Evolutionary conservation across 2,888 invertebrate species (phyloP).

Genomic region (Alentia gelatinosa): DNA sequence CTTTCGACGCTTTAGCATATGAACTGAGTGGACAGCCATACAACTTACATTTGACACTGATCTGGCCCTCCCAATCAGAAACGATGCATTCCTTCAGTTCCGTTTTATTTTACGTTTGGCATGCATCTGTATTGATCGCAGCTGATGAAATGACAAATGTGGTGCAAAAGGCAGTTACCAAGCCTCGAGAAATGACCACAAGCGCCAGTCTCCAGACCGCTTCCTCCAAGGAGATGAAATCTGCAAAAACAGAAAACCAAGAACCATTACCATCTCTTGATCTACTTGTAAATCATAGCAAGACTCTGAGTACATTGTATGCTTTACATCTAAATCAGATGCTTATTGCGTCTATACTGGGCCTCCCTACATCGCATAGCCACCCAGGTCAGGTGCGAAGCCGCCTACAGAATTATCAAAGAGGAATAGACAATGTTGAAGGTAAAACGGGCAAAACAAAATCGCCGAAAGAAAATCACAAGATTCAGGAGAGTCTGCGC

Average conservation of each 20-base stretch:
- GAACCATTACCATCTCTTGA: not conserved
- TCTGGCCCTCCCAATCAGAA: too few relatives aligned
- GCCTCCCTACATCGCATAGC: not conserved
- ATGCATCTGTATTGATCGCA: not conserved
- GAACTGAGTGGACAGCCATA: too few relatives aligned
- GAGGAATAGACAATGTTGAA: not conserved
- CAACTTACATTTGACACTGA: too few relatives aligned
- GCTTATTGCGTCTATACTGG: not conserved
- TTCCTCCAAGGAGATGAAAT: not conserved
- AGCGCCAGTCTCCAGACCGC: not conserved
- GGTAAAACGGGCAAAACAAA: not conserved
- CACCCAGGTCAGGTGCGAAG: not conserved
- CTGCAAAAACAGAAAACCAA: not conserved
- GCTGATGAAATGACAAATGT: not conserved
- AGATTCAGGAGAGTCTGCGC: not conserved
- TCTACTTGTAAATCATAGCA: not conserved
- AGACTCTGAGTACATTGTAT: not conserved
- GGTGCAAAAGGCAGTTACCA: not conserved
- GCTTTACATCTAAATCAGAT: not conserved
- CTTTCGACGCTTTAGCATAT: too few relatives aligned
- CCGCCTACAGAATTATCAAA: not conserved
- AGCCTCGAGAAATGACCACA: not conserved
- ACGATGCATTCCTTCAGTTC: too few relatives aligned
- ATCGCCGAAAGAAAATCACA: not conserved
- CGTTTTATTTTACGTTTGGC: too few relatives aligned